These are phyloP conservation scores for Drosophila sproati DNA, from an alignment of 1,140 invertebrate genomes.

Conservation along the genomic window DNA sequence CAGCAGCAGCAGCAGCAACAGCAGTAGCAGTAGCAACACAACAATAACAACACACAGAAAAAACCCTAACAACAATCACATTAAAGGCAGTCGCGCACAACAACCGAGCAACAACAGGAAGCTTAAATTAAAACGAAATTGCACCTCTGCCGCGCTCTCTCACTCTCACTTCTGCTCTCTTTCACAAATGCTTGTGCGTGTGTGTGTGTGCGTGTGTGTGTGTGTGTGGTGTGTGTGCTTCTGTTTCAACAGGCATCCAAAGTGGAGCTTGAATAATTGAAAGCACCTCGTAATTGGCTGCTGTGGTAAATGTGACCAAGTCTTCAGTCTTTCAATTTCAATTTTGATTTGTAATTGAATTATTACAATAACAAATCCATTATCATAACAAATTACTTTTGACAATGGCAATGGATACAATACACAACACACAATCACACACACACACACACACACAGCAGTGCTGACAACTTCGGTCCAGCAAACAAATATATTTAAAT, in stretches of 20 bases:
- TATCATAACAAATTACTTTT: slow-evolving; percentile 41
- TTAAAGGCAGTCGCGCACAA: slow-evolving; percentile 29
- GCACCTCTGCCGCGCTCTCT: not conserved
- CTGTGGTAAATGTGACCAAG: slow-evolving; percentile 6
- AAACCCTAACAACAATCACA: slow-evolving; percentile 28
- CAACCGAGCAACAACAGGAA: slow-evolving; percentile 48
- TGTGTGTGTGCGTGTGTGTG: slow-evolving; percentile 9
- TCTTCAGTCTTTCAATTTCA: slow-evolving; percentile 12
- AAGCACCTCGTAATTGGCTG: not conserved
- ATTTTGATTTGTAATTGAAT: slow-evolving; percentile 44
- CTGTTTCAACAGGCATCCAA: slow-evolving; percentile 8
- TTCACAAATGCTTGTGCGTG: not conserved
- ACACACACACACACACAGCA: not conserved
- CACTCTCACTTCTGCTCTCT: not conserved
- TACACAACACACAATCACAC: not conserved
- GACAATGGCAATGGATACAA: slow-evolving; percentile 4
- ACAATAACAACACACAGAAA: slow-evolving; percentile 22
- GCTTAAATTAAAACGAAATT: slow-evolving; percentile 51
- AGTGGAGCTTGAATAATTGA: slow-evolving; percentile 20
- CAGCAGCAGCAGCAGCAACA: slow-evolving; percentile 37
- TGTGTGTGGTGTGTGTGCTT: not conserved
- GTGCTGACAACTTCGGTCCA: no score
- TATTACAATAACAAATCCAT: slow-evolving; percentile 44
- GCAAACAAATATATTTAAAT: no score
- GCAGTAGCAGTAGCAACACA: slow-evolving; percentile 18